Evolutionary conservation across 2,113 vertebrate species (phyloP).

Genomic region (Eurypyga helias): DNA sequence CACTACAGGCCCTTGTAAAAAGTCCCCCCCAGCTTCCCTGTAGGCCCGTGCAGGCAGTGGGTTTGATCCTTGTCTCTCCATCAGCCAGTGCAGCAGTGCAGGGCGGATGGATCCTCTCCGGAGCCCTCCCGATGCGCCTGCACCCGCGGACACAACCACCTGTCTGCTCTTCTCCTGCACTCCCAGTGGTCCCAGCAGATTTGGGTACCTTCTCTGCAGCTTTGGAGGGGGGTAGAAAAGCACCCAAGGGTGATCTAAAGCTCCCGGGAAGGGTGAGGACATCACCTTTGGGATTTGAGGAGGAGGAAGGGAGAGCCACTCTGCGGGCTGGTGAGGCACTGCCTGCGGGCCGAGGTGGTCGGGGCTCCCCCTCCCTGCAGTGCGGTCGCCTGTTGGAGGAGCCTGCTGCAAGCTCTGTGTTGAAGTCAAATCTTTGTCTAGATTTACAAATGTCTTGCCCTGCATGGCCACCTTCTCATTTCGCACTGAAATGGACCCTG

Average conservation of each 20-base stretch:
- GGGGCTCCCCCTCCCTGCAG: not conserved
- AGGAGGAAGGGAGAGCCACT: not conserved
- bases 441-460: not conserved
- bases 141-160: fast-evolving
- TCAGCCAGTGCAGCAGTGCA: fast-evolving
- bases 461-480: not conserved
- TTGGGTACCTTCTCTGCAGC: not conserved
- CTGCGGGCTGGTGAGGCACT: fast-evolving
- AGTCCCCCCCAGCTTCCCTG: too few relatives aligned
- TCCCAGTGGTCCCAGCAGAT: fast-evolving
- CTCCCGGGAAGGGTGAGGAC: not conserved
- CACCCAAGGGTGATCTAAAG: not conserved
- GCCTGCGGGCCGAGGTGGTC: fast-evolving
- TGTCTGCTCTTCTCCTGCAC: fast-evolving
- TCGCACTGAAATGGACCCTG: not conserved
- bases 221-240: fast-evolving
- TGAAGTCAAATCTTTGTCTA: not conserved
- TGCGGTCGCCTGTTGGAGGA: not conserved
- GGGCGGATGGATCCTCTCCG: not conserved
- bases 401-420: fast-evolving
- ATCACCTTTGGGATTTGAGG: not conserved
- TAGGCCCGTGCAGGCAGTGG: fast-evolving
- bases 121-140: fast-evolving
- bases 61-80: not conserved
- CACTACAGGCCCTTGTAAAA: too few relatives aligned